These are phyloP conservation scores for Melanerpes formicivorus DNA, from an alignment of 2,113 vertebrate genomes.

Conservation along the genomic window DNA sequence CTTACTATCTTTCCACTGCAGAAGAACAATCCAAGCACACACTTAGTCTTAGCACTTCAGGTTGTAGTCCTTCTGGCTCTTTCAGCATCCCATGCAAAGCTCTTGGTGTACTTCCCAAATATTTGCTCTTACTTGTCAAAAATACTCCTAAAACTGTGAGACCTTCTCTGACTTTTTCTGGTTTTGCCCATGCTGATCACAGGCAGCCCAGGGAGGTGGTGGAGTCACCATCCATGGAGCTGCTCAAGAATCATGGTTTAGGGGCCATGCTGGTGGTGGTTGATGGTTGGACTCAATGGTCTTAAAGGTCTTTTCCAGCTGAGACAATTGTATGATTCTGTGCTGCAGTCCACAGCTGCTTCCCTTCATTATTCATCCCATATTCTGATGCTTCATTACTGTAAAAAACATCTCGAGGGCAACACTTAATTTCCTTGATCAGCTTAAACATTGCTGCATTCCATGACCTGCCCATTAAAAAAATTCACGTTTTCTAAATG, in stretches of 20 bases:
- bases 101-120: background rate
- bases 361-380: background rate
- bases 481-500: background rate
- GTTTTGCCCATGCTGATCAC: background rate
- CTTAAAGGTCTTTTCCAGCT: no score
- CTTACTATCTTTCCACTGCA: background rate
- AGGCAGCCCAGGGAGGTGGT: no score
- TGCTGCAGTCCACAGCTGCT: background rate
- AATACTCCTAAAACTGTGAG: background rate
- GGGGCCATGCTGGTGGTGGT: no score
- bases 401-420: background rate
- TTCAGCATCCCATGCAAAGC: background rate
- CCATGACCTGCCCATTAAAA: background rate
- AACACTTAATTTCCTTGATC: background rate
- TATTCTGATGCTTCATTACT: background rate
- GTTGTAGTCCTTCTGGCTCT: background rate
- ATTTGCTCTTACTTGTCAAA: background rate
- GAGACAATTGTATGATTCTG: no score
- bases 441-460: background rate
- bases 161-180: background rate
- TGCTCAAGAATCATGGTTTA: no score
- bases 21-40: background rate
- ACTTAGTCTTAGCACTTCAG: background rate
- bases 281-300: no score
- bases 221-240: no score